Base-by-base conservation (phyloP, 2,888 invertebrate species). In the Yponomeuta malinellus region DNA sequence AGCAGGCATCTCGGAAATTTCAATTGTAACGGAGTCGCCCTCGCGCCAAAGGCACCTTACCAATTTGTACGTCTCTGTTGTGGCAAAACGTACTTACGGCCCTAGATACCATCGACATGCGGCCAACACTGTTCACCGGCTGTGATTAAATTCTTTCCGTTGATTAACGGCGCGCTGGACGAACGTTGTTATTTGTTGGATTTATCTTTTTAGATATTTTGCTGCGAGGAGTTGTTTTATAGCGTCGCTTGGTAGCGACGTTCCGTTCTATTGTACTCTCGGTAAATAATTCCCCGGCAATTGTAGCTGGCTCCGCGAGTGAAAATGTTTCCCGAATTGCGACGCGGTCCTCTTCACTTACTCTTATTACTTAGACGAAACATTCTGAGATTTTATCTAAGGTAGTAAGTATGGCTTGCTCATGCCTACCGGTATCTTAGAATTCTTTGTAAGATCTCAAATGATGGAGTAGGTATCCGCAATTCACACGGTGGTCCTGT, bases 1-100 rank as follows among this genome's bases (percentile, higher is more conserved):
- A 78, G 81, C 81, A 84, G 84, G 89, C 83, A 90, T 91, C 86
- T 89, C 83, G 84, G 83, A 88, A 89, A 90, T 91, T 89, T 89
- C 89, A 89, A 88, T 90, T 88, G 90, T 89, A 86, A 83, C 85
- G 83, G 87, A 85, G 85, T 86, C 84, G 82, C 79, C 79, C 83
- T 83, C 80, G 81, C 81, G 80, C 83, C 81, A 80, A 76, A 79
- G 68, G 43, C 81, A 83, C 84, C 82, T 82, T 82, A 84, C 81
- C 86, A 89, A 90, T 89, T 89, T 89, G 88, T 88, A 85, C 84
- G 81, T 80, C 78, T 79, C 80, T 83, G 81, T 81, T 77, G 83
- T 81, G 82, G 52, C 52, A 82, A 81, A 85, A 83, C 85, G 84
- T 86, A 84, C 85, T 84, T 86, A 83, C 79, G 79, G 80, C 82